Conservation (phyloP, 2,888 invertebrate genomes). For the Ichneumoninae sp. region DNA sequence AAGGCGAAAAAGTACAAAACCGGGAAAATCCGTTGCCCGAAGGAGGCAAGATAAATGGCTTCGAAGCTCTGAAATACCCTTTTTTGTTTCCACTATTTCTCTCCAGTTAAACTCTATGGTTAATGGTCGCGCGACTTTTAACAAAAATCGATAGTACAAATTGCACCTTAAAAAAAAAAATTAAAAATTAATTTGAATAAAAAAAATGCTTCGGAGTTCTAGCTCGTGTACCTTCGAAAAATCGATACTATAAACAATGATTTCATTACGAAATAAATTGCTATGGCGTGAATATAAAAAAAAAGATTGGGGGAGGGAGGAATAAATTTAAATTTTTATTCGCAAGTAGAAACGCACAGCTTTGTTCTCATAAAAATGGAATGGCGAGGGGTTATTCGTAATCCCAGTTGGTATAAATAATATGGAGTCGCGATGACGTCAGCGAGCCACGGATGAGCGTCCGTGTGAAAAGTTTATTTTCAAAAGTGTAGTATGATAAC, state of each 20-base stretch:
- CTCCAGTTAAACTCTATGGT: not conserved
- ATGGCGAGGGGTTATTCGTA: not conserved
- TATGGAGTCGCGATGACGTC: conserved; percentile 10
- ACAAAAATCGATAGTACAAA: not conserved
- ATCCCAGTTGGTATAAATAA: conserved; percentile 16
- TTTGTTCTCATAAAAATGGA: not conserved
- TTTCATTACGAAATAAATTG: no score
- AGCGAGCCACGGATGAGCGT: conserved; percentile 5
- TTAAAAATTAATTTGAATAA: not conserved
- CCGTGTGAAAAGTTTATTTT: conserved; percentile 42
- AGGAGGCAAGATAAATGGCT: conserved; percentile 36
- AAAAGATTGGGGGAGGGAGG: not conserved
- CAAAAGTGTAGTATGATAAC: conserved; percentile 16
- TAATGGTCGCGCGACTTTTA: not conserved
- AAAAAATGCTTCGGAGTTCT: not conserved
- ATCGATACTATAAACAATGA: no score
- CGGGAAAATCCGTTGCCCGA: not conserved
- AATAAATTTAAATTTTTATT: not conserved
- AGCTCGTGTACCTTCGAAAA: not conserved
- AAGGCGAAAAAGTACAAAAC: not conserved
- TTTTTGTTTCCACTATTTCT: not conserved
- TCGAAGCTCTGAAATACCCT: not conserved
- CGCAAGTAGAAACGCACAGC: not conserved
- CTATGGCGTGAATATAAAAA: no score
- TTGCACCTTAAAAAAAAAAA: not conserved